These are phyloP conservation scores for Lathamus discolor DNA, from an alignment of 2,113 vertebrate genomes.

Conservation along the genomic window DNA sequence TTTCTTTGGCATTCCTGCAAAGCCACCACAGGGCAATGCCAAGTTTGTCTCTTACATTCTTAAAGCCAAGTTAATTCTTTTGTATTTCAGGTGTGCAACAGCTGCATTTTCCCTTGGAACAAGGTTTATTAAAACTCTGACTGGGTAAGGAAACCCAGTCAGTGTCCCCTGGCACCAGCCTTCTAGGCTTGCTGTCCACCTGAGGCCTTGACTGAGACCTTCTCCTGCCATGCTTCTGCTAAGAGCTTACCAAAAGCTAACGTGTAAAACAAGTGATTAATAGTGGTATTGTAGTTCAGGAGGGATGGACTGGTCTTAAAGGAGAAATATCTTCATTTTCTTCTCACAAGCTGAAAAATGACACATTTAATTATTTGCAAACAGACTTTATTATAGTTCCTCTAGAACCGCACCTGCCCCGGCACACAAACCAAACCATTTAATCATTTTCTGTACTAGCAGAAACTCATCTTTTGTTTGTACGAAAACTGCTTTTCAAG, in stretches of 20 bases:
- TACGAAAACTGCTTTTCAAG: background rate
- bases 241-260: background rate
- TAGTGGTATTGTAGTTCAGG: background rate
- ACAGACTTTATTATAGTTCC: conserved; percentile 16
- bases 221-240: background rate
- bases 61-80: background rate
- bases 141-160: background rate
- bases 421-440: conserved; percentile 1
- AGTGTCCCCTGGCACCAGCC: background rate
- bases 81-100: background rate
- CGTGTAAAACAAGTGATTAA: background rate
- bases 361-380: background rate
- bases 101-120: background rate
- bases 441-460: background rate
- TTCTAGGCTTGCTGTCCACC: background rate
- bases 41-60: background rate
- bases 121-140: background rate
- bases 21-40: background rate
- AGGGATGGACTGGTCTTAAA: background rate
- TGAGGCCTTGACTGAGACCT: background rate
- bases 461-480: background rate
- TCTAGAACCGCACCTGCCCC: conserved; percentile 23
- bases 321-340: conserved; percentile 3
- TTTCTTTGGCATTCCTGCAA: background rate
- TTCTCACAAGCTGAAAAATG: background rate